A percentile compares a stretch with the other conserved stretches of the same genome.
Evolutionary conservation across 2,797 vertebrate species (phyloP).

Genomic region (Hephaestus fuliginosus): DNA sequence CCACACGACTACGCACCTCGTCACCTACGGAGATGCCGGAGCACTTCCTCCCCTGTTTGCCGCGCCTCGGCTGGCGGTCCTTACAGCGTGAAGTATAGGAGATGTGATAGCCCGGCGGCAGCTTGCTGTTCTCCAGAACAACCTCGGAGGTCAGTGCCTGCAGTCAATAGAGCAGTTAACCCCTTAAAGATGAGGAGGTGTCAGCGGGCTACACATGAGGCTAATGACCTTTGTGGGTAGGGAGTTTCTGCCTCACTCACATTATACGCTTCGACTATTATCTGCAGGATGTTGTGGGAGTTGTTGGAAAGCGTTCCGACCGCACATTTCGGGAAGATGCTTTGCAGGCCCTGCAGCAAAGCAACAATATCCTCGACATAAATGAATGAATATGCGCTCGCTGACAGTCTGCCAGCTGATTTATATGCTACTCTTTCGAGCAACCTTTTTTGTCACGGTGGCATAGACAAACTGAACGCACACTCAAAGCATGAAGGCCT

Average conservation of each 20-base stretch:
- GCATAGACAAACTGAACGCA: not conserved
- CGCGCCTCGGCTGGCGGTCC: slow-evolving; percentile 27
- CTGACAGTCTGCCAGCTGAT: slow-evolving; percentile 33
- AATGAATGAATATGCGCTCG: slow-evolving; percentile 30
- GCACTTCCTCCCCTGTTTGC: slow-evolving; percentile 41
- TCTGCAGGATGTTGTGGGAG: slow-evolving; percentile 69
- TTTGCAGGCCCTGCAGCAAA: slow-evolving; percentile 38
- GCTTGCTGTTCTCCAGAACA: slow-evolving; percentile 62
- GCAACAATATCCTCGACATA: slow-evolving; percentile 20
- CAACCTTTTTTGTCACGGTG: not conserved
- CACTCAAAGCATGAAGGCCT: slow-evolving; percentile 3
- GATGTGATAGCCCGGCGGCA: slow-evolving; percentile 43
- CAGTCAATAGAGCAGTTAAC: slow-evolving; percentile 60
- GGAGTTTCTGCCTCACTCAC: slow-evolving; percentile 46
- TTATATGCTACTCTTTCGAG: slow-evolving; percentile 8
- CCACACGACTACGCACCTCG: slow-evolving; percentile 22
- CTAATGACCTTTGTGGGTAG: slow-evolving; percentile 56
- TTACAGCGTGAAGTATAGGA: slow-evolving; percentile 54
- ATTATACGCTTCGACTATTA: slow-evolving; percentile 45
- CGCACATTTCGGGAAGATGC: slow-evolving; percentile 46
- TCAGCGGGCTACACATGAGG: slow-evolving; percentile 45
- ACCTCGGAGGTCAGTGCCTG: slow-evolving; percentile 70
- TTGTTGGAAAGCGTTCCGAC: slow-evolving; percentile 51
- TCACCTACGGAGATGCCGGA: slow-evolving; percentile 55
- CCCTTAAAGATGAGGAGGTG: slow-evolving; percentile 46